phyloP scores from a whole-genome alignment of 1,140 invertebrate species.

The Drosophila busckii region DNA sequence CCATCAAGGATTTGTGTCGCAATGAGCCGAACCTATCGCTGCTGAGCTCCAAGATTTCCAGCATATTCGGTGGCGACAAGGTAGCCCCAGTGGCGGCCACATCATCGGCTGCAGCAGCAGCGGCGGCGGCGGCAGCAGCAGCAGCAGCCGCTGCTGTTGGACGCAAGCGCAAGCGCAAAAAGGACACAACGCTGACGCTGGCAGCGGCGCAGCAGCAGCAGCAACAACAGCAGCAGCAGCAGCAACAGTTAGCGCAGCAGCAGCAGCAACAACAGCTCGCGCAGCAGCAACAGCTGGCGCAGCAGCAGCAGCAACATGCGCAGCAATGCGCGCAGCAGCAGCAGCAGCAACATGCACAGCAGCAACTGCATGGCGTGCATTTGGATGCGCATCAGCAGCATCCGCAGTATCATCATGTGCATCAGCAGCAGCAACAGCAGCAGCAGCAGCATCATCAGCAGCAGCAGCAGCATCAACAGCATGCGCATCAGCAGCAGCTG shows the following conservation, averaged over 20 bases:
- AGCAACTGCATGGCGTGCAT: constrained; percentile 32
- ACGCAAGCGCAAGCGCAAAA: constrained; percentile 69
- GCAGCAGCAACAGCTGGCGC: background rate
- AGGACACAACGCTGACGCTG: constrained; percentile 28
- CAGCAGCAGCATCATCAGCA: constrained; percentile 36
- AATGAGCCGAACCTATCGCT: constrained; percentile 76
- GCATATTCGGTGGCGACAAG: constrained; percentile 74
- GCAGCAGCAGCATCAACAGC: constrained; percentile 19
- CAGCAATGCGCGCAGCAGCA: constrained; percentile 30
- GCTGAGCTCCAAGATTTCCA: constrained; percentile 77
- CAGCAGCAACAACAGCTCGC: constrained; percentile 1
- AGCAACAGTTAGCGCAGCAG: constrained; percentile 10
- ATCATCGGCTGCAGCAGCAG: background rate
- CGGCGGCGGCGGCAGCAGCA: background rate
- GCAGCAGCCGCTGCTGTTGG: background rate
- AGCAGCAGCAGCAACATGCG: constrained; percentile 24
- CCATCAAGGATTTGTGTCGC: constrained; percentile 77
- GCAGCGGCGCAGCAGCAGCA: background rate
- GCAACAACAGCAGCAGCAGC: constrained; percentile 5
- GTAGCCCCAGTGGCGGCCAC: constrained; percentile 23
- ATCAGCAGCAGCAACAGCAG: constrained; percentile 43
- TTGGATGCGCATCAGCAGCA: constrained; percentile 33
- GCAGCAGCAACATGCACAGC: constrained; percentile 23
- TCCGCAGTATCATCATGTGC: constrained; percentile 34
- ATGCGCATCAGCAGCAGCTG: constrained; percentile 33